Conservation (phyloP, 1,140 invertebrate genomes). For the Tetramorium parvispinum region DNA sequence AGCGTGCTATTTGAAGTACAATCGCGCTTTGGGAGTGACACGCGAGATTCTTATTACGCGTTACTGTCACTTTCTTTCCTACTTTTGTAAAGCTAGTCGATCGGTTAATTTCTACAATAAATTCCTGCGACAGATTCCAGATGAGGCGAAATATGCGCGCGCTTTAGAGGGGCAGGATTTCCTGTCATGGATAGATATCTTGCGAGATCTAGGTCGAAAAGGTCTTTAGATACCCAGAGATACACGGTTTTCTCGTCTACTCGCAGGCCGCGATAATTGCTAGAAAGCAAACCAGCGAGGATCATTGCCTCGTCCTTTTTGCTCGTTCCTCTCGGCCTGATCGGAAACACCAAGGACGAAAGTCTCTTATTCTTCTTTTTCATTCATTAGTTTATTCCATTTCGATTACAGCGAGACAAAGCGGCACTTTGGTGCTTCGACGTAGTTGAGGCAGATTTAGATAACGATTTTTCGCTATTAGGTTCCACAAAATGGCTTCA, state of each 20-base stretch:
- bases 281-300: conserved; percentile 1
- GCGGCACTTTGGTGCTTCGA: neutral
- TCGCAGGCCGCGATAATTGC: neutral
- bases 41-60: neutral
- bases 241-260: conserved; percentile 5
- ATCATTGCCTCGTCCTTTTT: neutral
- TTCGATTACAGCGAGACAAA: neutral
- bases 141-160: neutral
- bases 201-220: conserved; percentile 18
- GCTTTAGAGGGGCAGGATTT: conserved; percentile 3
- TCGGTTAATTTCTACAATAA: neutral
- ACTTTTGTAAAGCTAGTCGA: neutral
- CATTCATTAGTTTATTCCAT: neutral
- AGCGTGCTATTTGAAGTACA: neutral
- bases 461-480: conserved; percentile 2
- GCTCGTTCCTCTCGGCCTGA: neutral
- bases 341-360: neutral
- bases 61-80: neutral
- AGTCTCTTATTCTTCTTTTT: neutral
- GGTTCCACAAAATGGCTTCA: neutral
- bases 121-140: neutral
- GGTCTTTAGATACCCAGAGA: neutral
- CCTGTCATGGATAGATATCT: conserved; percentile 7
- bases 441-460: neutral
- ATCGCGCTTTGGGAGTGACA: neutral